Evolutionary conservation across 2,888 invertebrate species (phyloP).

Genomic region (Yponomeuta sedellus): DNA sequence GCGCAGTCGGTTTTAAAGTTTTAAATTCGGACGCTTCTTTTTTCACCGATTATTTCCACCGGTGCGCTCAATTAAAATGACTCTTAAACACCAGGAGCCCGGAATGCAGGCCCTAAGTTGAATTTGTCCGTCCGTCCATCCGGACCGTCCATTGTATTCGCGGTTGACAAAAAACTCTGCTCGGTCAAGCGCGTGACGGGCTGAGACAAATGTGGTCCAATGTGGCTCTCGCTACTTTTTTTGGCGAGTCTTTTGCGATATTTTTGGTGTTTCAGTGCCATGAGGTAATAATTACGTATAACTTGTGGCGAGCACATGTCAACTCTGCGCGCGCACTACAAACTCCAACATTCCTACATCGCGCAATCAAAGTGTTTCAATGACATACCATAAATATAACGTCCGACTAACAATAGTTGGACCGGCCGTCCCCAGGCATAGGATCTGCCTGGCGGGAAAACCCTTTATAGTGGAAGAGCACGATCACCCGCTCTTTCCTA

Average conservation of each 20-base stretch:
- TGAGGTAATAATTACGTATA: too few species aligned
- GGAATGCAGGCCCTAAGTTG: constrained; percentile 53
- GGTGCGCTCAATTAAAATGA: constrained; percentile 68
- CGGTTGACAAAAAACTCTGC: constrained; percentile 42
- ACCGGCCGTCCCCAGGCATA: too few species aligned
- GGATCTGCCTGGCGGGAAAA: too few species aligned
- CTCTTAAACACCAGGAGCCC: constrained; percentile 60
- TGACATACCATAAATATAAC: too few species aligned
- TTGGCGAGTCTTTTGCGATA: neutral
- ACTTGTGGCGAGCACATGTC: too few species aligned
- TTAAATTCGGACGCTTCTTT: constrained; percentile 31
- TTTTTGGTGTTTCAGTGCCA: neutral
- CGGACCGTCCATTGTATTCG: constrained; percentile 46
- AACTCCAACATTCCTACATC: too few species aligned
- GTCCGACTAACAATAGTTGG: too few species aligned
- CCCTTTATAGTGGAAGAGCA: too few species aligned
- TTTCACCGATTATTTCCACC: constrained; percentile 45
- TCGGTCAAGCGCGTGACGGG: neutral
- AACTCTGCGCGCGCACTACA: too few species aligned
- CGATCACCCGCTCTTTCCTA: too few species aligned
- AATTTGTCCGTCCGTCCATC: constrained; percentile 47
- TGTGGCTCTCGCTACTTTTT: neutral
- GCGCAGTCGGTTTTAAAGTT: neutral
- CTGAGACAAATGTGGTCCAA: neutral
- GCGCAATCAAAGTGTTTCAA: too few species aligned